phyloP scores from a whole-genome alignment of 1,140 invertebrate species.

The Myzus persicae region DNA sequence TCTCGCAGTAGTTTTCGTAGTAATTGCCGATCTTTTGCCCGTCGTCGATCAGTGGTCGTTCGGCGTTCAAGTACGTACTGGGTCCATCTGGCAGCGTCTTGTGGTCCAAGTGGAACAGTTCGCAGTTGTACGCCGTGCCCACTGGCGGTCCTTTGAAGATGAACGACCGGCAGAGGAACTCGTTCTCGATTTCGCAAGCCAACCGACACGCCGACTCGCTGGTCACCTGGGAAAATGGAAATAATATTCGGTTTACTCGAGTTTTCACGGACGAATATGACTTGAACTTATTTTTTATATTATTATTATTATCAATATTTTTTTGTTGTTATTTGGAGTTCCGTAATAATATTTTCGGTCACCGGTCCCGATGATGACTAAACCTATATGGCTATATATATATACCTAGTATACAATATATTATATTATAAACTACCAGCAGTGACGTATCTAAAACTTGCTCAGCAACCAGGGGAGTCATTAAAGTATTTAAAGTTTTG shows the following conservation, averaged over 20 bases:
- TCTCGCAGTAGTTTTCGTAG: slow-evolving; percentile 89
- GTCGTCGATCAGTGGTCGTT: slow-evolving; percentile 88
- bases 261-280: not conserved
- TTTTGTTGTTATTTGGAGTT: not conserved
- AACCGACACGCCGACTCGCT: slow-evolving; percentile 83
- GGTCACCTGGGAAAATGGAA: slow-evolving; percentile 70
- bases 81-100: slow-evolving; percentile 90
- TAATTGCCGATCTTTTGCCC: slow-evolving; percentile 88
- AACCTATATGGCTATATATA: not conserved
- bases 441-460: not conserved
- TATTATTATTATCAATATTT: not conserved
- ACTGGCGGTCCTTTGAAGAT: slow-evolving; percentile 80
- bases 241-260: not conserved
- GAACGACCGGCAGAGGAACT: slow-evolving; percentile 91
- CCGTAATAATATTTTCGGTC: not conserved
- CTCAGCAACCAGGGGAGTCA: not conserved
- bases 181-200: slow-evolving; percentile 90
- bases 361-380: not conserved
- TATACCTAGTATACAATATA: too few relatives aligned
- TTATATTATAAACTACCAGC: not conserved
- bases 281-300: not conserved
- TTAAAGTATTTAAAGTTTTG: not conserved
- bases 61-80: slow-evolving; percentile 86
- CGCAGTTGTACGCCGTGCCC: slow-evolving; percentile 84
- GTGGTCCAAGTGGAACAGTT: slow-evolving; percentile 91